Evolutionary conservation across 2,797 vertebrate genomes (phyloP).

Genomic region (Gallinago nigripennis): DNA sequence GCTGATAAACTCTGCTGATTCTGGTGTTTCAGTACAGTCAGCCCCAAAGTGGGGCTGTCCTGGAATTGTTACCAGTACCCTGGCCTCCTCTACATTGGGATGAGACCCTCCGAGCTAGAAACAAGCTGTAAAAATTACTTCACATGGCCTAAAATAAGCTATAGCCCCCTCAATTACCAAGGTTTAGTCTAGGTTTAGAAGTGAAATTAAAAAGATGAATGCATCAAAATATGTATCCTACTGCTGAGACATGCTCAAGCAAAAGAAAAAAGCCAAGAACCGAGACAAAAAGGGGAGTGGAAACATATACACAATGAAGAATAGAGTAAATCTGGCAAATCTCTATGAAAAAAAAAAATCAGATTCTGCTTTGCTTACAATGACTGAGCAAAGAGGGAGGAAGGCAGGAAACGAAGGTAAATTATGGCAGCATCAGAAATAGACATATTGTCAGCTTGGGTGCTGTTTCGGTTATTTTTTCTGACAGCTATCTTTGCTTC

Average conservation of each 20-base stretch:
- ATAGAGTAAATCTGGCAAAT: neutral
- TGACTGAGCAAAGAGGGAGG: neutral
- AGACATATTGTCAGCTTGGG: neutral
- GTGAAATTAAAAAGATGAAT: neutral
- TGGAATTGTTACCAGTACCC: neutral
- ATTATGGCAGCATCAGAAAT: neutral
- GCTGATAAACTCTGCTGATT: slow-evolving; percentile 25
- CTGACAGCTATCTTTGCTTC: neutral
- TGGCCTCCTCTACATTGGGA: neutral
- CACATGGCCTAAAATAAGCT: neutral
- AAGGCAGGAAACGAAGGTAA: neutral
- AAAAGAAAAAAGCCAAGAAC: neutral
- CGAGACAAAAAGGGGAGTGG: neutral
- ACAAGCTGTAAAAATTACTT: neutral
- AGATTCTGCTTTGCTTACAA: neutral
- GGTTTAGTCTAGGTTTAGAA: neutral
- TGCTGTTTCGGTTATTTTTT: neutral
- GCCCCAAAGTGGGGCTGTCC: neutral
- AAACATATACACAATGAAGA: neutral
- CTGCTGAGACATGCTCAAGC: neutral
- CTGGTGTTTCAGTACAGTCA: neutral
- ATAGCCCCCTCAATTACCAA: neutral
- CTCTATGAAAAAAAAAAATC: neutral
- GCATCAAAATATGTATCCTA: neutral
- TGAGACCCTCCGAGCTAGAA: neutral